A percentile compares a stretch with the other conserved stretches of the same genome.
Evolutionary conservation across 2,888 invertebrate genomes (phyloP).

Genomic region (Eumerus sabulonum): DNA sequence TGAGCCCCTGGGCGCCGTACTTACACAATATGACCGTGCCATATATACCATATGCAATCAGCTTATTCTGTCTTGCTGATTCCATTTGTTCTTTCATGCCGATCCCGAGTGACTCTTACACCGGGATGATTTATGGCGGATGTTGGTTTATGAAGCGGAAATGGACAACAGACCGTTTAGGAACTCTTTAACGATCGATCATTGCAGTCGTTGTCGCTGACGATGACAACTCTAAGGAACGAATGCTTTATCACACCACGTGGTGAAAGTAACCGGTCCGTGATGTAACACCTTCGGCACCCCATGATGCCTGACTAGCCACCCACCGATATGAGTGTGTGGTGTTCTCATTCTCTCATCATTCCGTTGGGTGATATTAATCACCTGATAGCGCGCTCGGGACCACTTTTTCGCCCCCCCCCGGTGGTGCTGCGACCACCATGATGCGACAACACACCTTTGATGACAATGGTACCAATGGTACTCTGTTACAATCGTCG

Average conservation of each 20-base stretch:
- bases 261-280: constrained; percentile 16
- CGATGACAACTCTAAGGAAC: constrained; percentile 40
- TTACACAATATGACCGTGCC: constrained; percentile 56
- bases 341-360: constrained; percentile 25
- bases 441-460: too few relatives aligned
- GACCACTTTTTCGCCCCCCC: constrained; percentile 18
- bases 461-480: too few relatives aligned
- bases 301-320: constrained; percentile 34
- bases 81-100: too few relatives aligned
- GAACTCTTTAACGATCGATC: constrained; percentile 52
- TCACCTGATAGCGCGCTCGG: constrained; percentile 41
- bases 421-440: too few relatives aligned
- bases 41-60: constrained; percentile 44
- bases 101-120: constrained; percentile 17
- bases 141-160: constrained; percentile 42
- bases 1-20: constrained; percentile 47
- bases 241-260: constrained; percentile 18
- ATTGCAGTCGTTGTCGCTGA: constrained; percentile 21
- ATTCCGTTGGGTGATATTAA: constrained; percentile 41
- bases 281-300: constrained; percentile 55
- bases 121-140: constrained; percentile 56
- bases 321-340: constrained; percentile 16
- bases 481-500: too few relatives aligned
- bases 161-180: constrained; percentile 16
- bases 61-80: constrained; percentile 29